Conservation (phyloP, 1,140 invertebrate species). For the Sarcophaga bullata region DNA sequence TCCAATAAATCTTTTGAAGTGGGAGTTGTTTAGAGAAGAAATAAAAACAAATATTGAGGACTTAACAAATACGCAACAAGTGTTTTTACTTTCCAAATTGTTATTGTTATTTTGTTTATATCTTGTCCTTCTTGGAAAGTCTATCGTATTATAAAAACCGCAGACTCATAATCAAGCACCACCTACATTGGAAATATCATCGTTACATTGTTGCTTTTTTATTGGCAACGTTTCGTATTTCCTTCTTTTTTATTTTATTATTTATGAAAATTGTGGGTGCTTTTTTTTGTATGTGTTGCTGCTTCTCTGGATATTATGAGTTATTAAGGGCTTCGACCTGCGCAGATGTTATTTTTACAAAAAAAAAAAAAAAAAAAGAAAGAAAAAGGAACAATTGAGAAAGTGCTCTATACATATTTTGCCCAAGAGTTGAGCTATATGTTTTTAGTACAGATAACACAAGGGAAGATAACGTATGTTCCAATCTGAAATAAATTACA, state of each 20-base stretch:
- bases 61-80: conserved; percentile 2
- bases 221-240: conserved; percentile 26
- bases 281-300: neutral
- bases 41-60: neutral
- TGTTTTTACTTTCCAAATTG: conserved; percentile 32
- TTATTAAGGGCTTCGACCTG: conserved; percentile 2
- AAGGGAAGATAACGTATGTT: too few species aligned
- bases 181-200: conserved; percentile 27
- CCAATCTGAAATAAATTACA: too few species aligned
- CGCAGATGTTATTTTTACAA: neutral
- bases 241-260: conserved; percentile 25
- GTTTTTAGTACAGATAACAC: too few species aligned
- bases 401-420: neutral
- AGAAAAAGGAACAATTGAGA: neutral
- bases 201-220: conserved; percentile 32
- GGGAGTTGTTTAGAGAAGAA: neutral
- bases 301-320: neutral
- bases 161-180: conserved; percentile 40
- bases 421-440: too few species aligned
- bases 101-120: neutral
- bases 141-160: conserved; percentile 25
- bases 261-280: conserved; percentile 36
- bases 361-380: neutral
- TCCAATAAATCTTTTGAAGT: too few species aligned
- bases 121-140: neutral